Conservation (phyloP, 2,888 invertebrate genomes). For the Tenthredo distinguenda region DNA sequence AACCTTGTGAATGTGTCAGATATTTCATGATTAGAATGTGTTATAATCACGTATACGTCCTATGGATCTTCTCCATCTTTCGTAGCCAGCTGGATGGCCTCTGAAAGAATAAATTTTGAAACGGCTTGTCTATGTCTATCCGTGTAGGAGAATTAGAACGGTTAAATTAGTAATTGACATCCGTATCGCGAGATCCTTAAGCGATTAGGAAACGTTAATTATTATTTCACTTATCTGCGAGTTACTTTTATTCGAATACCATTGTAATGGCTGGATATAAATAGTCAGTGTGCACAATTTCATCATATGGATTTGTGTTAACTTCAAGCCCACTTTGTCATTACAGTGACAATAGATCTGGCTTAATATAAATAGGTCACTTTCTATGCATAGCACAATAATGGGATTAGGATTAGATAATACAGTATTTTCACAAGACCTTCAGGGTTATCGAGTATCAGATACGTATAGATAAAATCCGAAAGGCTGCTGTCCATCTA, state of each 20-base stretch:
- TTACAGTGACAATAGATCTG: conserved; percentile 1
- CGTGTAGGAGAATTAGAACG: not conserved
- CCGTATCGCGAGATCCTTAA: not conserved
- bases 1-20: not conserved
- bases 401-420: not conserved
- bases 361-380: not conserved
- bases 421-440: conserved; percentile 1
- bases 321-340: not conserved
- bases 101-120: not conserved
- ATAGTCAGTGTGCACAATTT: not conserved
- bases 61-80: not conserved
- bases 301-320: not conserved
- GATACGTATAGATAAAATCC: not conserved
- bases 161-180: not conserved
- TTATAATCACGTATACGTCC: not conserved
- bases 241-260: not conserved
- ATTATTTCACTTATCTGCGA: not conserved
- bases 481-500: not conserved
- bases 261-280: not conserved
- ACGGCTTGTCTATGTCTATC: not conserved
- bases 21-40: not conserved
- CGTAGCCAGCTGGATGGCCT: not conserved
- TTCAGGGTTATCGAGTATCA: conserved; percentile 10
- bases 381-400: not conserved
- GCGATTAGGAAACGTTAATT: not conserved